Percentiles rank a stretch among this genome's conserved stretches.
phyloP scores from a whole-genome alignment of 2,113 vertebrate species.

The Catagonus wagneri region DNA sequence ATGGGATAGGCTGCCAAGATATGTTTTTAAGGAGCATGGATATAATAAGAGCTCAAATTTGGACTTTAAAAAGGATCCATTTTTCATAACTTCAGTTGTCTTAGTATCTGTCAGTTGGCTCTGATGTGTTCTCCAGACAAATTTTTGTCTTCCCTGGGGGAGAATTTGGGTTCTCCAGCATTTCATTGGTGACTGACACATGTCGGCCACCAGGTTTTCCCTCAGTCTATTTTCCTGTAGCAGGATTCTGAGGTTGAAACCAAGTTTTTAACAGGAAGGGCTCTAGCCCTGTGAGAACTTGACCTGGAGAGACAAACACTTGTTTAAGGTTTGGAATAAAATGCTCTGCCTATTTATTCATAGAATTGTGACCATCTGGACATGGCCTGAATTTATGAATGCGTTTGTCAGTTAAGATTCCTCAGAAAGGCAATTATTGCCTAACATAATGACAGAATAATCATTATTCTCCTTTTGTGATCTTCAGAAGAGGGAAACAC shows the following conservation, averaged over 20 bases:
- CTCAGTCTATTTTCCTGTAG: not conserved
- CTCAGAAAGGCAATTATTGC: not conserved
- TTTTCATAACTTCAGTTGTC: not conserved
- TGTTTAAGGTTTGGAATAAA: constrained; percentile 24
- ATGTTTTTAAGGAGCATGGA: not conserved
- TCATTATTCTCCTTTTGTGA: not conserved
- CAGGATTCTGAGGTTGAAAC: not conserved
- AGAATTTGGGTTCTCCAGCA: not conserved
- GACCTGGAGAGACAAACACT: not conserved
- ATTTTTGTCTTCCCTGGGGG: not conserved
- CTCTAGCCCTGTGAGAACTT: not conserved
- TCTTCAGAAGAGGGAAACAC: not conserved
- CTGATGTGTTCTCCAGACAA: not conserved
- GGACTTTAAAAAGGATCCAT: not conserved
- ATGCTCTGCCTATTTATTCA: not conserved
- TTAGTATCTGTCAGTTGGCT: not conserved
- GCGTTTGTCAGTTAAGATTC: constrained; percentile 27
- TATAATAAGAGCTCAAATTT: not conserved
- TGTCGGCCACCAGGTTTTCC: not conserved
- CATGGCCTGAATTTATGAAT: not conserved
- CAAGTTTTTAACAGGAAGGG: not conserved
- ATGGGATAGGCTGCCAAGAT: not conserved
- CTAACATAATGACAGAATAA: not conserved
- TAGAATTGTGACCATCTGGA: not conserved
- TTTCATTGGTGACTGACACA: not conserved